Evolutionary conservation across 2,888 invertebrate species (phyloP), one percentile per base, ranked within the genome.

Genomic region (Ariolimax columbianus): DNA sequence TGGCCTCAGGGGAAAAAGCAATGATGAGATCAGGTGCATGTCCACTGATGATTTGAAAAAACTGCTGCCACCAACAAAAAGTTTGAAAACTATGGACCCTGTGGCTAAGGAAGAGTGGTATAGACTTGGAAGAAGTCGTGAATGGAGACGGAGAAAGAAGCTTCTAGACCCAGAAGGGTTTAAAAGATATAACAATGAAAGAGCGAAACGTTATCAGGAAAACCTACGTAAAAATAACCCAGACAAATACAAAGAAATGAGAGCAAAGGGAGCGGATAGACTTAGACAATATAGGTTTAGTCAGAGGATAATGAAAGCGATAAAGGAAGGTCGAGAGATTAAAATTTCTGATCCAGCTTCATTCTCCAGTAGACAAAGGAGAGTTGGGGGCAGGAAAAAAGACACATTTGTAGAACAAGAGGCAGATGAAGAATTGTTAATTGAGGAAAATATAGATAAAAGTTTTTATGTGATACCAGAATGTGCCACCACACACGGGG

Each of bases 101-200:
- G 30, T 43, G 43, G 66, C 80, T 11, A 66, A 33, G 33, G 80
- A 80, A 19, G 80, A 80, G 66, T 80, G 80, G 80, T 80, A 80
- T 17, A 66, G 80, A n/a, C 68, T 80, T 68, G 80, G 80, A 3
- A 66, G 80, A 68, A 80, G 68, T 47, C 66, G 68, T 47, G 80
- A 80, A 47, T 80, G 80, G 80, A 80, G 80, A 47, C 66, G 43
- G 2, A 80, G 43, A 43, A 80, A 80, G 30, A 80, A 80, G 47
- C 68, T 80, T 0, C 33, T 80, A 38, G 80, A 80, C 47, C 80
- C 80, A 66, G 80, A 80, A 30, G 80, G 80, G 26, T 80, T 80
- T 80, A 80, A 80, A n/a, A 80, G 68, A 80, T 80, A 80, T 33
- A 80, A 80, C 33, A 80, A 80, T 80, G 80, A 80, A 47, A 66